Percentiles rank a stretch among this genome's conserved stretches.
These are phyloP conservation scores for Oenanthe melanoleuca DNA, from an alignment of 2,113 vertebrate species.

Conservation along the genomic window DNA sequence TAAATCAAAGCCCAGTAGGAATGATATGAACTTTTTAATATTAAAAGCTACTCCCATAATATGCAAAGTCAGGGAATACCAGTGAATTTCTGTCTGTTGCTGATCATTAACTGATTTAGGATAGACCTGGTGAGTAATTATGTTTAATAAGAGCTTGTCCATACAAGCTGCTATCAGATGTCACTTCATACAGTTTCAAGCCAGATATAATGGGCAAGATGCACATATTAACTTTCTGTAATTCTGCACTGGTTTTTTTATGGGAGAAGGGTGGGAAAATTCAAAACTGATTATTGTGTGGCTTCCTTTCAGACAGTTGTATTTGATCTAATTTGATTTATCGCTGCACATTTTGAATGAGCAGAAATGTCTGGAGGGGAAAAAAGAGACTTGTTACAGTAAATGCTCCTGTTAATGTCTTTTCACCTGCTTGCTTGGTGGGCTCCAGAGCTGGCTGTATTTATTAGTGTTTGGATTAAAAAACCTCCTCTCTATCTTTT, in stretches of 20 bases:
- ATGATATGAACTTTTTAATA: conserved; percentile 32
- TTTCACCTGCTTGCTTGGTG: conserved; percentile 61
- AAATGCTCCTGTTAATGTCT: neutral
- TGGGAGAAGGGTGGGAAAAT: conserved; percentile 59
- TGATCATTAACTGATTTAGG: conserved; percentile 52
- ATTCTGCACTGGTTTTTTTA: neutral
- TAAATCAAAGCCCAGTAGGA: neutral
- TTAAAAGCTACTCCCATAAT: conserved; percentile 23
- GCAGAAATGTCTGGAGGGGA: conserved; percentile 16
- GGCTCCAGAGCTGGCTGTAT: neutral
- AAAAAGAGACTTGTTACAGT: neutral
- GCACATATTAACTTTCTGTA: conserved; percentile 53
- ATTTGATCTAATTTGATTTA: conserved; percentile 67
- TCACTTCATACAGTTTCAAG: conserved; percentile 46
- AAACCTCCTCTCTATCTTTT: neutral
- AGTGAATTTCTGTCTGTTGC: conserved; percentile 20
- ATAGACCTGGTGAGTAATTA: conserved; percentile 38
- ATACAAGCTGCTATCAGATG: conserved; percentile 46
- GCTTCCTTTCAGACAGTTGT: conserved; percentile 48
- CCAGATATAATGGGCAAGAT: conserved; percentile 10
- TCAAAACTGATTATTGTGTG: conserved; percentile 58
- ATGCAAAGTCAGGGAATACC: conserved; percentile 46
- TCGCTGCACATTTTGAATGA: conserved; percentile 36
- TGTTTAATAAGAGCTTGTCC: conserved; percentile 26
- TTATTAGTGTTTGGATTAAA: neutral